Conservation (phyloP, 2,888 invertebrate species). For the Spisula solida region DNA sequence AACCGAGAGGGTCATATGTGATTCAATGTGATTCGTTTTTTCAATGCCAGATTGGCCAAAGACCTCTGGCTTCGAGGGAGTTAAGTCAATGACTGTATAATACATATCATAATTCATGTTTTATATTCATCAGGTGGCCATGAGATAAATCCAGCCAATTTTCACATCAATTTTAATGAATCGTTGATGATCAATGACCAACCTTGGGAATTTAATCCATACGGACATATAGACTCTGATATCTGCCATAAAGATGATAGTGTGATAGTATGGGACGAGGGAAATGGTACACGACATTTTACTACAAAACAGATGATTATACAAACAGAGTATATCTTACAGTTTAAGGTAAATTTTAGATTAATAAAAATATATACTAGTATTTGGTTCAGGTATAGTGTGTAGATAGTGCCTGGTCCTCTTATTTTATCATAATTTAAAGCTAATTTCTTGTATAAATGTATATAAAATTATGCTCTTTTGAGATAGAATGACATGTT, state of each 20-base stretch:
- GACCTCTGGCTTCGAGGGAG: no score
- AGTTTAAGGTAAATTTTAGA: conserved; percentile 86
- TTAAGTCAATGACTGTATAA: no score
- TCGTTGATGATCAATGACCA: conserved; percentile 62
- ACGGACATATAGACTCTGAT: conserved; percentile 77
- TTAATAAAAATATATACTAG: no score
- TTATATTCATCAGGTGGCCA: conserved; percentile 80
- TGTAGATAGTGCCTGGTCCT: no score
- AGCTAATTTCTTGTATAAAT: no score
- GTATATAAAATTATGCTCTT: no score
- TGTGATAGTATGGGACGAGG: conserved; percentile 83
- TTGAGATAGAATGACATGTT: no score
- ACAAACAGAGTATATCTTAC: conserved; percentile 86
- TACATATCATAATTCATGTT: background rate
- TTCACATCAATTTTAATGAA: conserved; percentile 85
- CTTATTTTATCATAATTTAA: no score
- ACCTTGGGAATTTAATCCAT: conserved; percentile 86
- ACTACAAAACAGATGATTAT: conserved; percentile 87
- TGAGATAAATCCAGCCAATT: conserved; percentile 86
- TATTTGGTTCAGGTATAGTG: no score
- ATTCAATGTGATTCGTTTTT: no score
- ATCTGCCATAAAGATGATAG: conserved; percentile 77
- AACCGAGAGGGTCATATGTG: no score
- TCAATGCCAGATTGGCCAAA: no score
- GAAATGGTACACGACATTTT: conserved; percentile 81